Base-by-base conservation (phyloP, 2,113 vertebrate species). In the Seriola quinqueradiata region DNA sequence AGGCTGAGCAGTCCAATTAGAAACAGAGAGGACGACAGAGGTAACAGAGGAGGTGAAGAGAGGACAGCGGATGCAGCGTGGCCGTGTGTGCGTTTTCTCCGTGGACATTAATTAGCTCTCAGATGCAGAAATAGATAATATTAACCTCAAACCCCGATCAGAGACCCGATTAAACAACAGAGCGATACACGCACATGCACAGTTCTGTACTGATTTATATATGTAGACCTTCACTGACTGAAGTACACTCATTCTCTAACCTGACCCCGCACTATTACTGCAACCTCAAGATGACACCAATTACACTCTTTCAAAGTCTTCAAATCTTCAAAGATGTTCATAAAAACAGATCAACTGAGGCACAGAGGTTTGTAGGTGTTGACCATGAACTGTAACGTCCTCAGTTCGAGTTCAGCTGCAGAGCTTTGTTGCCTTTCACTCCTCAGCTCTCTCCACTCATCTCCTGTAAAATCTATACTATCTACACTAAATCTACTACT, bases 101-200 rank as follows among this genome's bases (percentile, higher is more conserved):
- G 32, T 55, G 68, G 77, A 72, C 57, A 28, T 38, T 78, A 69
- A 88, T 82, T 75, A 72, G 68, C 34, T 75, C 21, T 13, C 13
- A 38, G 10, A 42, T 10, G n/a, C 40, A 70, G 25, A 70, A n/a
- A 55, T n/a, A 42, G 14, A 66, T 21, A 57, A 68, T 48, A 65
- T 77, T 75, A 75, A 74, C 60, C 23, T 64, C 19, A 8, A 44
- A 17, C 40, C 21, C 25, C 2, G 5, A 50, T 57, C 55, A 76
- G 17, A 88, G 23, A 74, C 58, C 63, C 13, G 8, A 67, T 10
- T 70, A 14, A 81, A 71, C 40, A 68, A 59, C 4, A 64, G 8
- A 70, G 65, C 8, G 7, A 57, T 25, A 66, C 38, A 57, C 8
- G 8, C 50, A 67, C 42, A 25, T 16, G 57, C 46, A 42, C 17